A percentile compares a stretch with the other conserved stretches of the same genome.
Evolutionary conservation across 2,113 vertebrate genomes (phyloP).

Genomic region (Epinephelus lanceolatus): DNA sequence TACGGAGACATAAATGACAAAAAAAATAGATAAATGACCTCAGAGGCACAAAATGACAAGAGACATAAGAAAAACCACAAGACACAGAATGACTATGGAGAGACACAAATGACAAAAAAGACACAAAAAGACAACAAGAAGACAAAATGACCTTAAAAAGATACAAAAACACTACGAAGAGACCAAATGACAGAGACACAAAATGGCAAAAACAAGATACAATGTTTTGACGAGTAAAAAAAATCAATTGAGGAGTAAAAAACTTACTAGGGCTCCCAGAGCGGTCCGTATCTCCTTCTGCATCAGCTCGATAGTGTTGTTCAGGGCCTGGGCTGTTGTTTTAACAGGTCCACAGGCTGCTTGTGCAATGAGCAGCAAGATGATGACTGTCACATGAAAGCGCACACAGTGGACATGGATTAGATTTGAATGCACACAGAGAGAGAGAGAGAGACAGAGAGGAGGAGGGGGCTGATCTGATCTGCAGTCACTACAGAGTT

Average conservation of each 20-base stretch:
- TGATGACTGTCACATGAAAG: slow-evolving; percentile 12
- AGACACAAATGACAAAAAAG: too few species aligned
- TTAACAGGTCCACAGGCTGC: fast-evolving
- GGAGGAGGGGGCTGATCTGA: background rate
- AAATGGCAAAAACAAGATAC: too few species aligned
- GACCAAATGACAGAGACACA: too few species aligned
- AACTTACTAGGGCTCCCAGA: background rate
- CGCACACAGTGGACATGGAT: background rate
- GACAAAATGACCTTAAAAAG: too few species aligned
- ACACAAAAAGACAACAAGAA: too few species aligned
- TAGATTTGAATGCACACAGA: background rate
- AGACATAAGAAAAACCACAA: too few species aligned
- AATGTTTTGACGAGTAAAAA: background rate
- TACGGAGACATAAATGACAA: too few species aligned
- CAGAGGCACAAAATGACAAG: too few species aligned
- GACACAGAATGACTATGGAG: too few species aligned
- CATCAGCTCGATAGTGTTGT: fast-evolving
- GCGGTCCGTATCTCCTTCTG: fast-evolving
- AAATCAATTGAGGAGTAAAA: background rate
- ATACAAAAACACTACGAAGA: too few species aligned
- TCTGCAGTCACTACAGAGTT: background rate
- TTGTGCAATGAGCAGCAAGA: slow-evolving; percentile 29
- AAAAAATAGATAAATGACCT: too few species aligned
- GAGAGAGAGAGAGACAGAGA: fast-evolving
- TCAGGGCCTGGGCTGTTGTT: fast-evolving